Evolutionary conservation across 2,888 invertebrate genomes (phyloP), one percentile per base, ranked within the genome.

Genomic region (Caenorhabditis auriculariae): DNA sequence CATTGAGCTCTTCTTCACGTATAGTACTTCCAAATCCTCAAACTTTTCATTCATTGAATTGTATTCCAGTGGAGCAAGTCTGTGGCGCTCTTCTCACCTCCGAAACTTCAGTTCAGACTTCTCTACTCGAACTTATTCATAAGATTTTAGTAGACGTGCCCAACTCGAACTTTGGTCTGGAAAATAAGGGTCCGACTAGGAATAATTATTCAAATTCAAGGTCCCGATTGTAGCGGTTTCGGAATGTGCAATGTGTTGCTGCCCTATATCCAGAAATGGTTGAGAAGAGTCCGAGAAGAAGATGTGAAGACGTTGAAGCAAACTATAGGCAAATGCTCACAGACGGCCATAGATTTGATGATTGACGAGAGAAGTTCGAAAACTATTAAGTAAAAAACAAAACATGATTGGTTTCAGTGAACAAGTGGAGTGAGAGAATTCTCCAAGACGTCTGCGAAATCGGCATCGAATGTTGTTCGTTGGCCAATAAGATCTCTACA

Each of bases 231-330:
- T 82, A 92, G 91, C 0, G 85, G 93, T 54, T 91, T 91, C 80
- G 92, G 92, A 82, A 89, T 93, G 55, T 94, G 94, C 82, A 91
- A 93, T 82, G 84, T 94, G 49, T 84, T 95, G 6, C 85, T 95
- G 51, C 94, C 94, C 0, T 90, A 91, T 85, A 89, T 94, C 17
- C 94, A 95, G 84, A 89, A 89, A 77, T 94, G 94, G 94, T 84
- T 93, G 58, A 86, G 93, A 12, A 88, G 89, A 72, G 83, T 84
- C 12, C 57, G 54, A 23, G 50, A 55, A n/a, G 72, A 65, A 29
- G 67, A 65, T 19, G 54, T 48, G 19, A 60, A 55, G 39, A 69
- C 62, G 21, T 37, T 69, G 45, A 69, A 69, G 38, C 68, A 65
- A 46, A 70, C 70, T 1, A 58, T 73, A 39, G 73, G 73, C 19